Percentiles rank a stretch among this genome's conserved stretches.
Evolutionary conservation across 2,797 vertebrate genomes (phyloP).

Genomic region (Menidia menidia): DNA sequence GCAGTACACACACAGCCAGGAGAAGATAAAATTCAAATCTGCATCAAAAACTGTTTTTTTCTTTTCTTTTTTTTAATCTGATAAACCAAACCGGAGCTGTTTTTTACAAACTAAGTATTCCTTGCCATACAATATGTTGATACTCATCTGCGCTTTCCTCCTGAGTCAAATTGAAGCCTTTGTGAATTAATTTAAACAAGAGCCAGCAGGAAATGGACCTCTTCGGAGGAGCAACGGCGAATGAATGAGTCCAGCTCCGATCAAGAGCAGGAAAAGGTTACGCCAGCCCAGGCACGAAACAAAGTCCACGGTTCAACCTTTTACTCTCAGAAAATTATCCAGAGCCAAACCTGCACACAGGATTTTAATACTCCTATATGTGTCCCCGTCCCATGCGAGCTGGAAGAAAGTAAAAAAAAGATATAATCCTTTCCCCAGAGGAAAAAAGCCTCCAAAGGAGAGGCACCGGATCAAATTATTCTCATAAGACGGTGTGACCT

Average conservation of each 20-base stretch:
- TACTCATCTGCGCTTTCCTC: slow-evolving; percentile 66
- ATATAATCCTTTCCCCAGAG: slow-evolving; percentile 77
- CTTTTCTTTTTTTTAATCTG: slow-evolving; percentile 21
- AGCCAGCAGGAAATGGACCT: slow-evolving; percentile 53
- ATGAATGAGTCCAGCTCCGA: slow-evolving; percentile 57
- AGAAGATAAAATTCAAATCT: slow-evolving; percentile 49
- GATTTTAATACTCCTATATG: slow-evolving; percentile 71
- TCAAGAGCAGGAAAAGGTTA: slow-evolving; percentile 50
- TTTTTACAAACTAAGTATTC: slow-evolving; percentile 38
- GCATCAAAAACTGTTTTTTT: slow-evolving; percentile 20
- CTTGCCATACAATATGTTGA: slow-evolving; percentile 58
- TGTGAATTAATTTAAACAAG: slow-evolving; percentile 75
- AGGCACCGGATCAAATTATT: slow-evolving; percentile 71
- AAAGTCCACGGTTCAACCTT: slow-evolving; percentile 44
- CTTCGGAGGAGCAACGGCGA: slow-evolving; percentile 31
- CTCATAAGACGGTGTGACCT: slow-evolving; percentile 76
- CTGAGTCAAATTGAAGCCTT: slow-evolving; percentile 52
- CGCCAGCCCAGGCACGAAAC: slow-evolving; percentile 50
- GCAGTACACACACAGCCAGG: slow-evolving; percentile 33
- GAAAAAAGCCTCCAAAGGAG: slow-evolving; percentile 65
- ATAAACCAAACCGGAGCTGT: slow-evolving; percentile 30
- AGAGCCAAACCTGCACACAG: slow-evolving; percentile 62
- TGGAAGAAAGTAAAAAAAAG: slow-evolving; percentile 46
- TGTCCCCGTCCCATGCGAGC: slow-evolving; percentile 53
- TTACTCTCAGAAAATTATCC: slow-evolving; percentile 56